Evolutionary conservation across 1,140 invertebrate genomes (phyloP), one percentile per base, ranked within the genome.

Genomic region (Doryteuthis pealeii): DNA sequence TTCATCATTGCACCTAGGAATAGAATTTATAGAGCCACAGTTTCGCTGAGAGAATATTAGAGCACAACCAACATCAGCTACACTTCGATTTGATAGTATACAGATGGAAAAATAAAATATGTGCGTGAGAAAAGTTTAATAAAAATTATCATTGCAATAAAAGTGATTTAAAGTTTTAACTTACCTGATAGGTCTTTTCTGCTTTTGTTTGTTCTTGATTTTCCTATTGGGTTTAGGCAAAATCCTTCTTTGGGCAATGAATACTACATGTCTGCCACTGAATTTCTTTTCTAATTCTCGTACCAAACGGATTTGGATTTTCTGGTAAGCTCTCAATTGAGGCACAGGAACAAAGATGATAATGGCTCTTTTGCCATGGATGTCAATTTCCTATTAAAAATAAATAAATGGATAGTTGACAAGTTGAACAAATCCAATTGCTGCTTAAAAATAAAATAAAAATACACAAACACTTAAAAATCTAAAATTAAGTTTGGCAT

Each of bases 241-340:
- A 87, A 99, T 99, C 87, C 97, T 96, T 81, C 98, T 92, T 90
- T 99, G 89, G 70, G 97, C 98, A 89, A 99, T 92, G 86, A 99
- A 97, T 74, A 99, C 96, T 31, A 99, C 97, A 90, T 99, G 96
- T 87, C 97, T 98, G 45, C 97, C 98, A 85, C 95, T 97, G 90
- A 99, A 99, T 88, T 99, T 99, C 92, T 99, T 99, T 88, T 99
- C 98, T 80, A 99, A 88, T 88, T 99, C 98, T 80, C 98, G 91
- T 31, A 99, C 97, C 76, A 99, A 89, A 76, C 96, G 92, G 71
- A 94, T 94, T 88, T 99, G 98, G 79, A 99, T 94, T 89, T 99
- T 99, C 90, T 99, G 98, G 91, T 98, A 99, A 40, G 92, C 91
- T 87, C 95, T 96, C 86, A 99, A 90, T 89, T 99, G 97, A 69